phyloP scores from a whole-genome alignment of 2,888 invertebrate species.

The Physocephala rufipes region DNA sequence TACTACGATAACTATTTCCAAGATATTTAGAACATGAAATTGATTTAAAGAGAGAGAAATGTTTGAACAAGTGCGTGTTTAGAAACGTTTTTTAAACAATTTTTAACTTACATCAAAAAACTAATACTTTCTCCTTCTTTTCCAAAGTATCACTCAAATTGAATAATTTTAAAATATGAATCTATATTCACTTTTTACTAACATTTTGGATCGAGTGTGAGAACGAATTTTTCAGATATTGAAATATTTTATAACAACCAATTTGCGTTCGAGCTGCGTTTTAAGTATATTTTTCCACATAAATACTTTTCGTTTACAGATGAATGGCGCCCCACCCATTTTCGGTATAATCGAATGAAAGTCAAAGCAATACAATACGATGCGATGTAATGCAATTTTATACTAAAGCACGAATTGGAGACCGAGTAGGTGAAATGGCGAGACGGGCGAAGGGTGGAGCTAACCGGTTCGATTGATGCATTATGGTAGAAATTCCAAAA shows the following conservation, averaged over 20 bases:
- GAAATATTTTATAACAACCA: slow-evolving; percentile 33
- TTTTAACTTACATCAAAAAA: no score
- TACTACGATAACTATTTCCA: no score
- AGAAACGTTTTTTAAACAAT: no score
- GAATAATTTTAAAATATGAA: background rate
- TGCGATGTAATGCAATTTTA: slow-evolving; percentile 23
- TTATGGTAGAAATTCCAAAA: slow-evolving; percentile 14
- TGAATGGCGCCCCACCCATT: slow-evolving; percentile 29
- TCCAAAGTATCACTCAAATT: no score
- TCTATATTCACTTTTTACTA: background rate
- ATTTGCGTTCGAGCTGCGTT: slow-evolving; percentile 34
- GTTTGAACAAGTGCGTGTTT: no score
- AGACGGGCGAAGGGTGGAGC: background rate
- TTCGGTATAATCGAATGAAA: slow-evolving; percentile 8
- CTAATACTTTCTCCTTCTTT: no score
- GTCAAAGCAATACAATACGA: background rate
- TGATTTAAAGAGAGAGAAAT: no score
- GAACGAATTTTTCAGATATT: slow-evolving; percentile 17
- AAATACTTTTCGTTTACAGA: slow-evolving; percentile 33
- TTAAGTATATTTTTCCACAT: slow-evolving; percentile 34
- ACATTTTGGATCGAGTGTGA: background rate
- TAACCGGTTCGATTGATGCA: background rate
- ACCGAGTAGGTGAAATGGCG: no score
- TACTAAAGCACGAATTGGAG: slow-evolving; percentile 1
- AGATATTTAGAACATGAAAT: no score